Base-by-base conservation (phyloP, 23 tunicate genomes). In the Ascidia mentula region DNA sequence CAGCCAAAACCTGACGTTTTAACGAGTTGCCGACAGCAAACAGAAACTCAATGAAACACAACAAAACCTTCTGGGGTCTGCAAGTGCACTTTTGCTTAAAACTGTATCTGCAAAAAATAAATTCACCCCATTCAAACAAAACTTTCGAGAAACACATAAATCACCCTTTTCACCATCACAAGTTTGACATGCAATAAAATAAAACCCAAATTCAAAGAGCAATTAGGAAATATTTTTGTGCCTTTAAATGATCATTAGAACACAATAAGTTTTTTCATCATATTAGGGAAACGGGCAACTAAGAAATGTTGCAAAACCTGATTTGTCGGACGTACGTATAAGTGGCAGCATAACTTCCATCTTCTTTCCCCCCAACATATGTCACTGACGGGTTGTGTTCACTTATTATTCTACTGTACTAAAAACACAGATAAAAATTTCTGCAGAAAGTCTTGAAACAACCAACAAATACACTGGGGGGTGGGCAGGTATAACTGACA, bases 1-100 rank as follows among this genome's bases (percentile, higher is more conserved):
- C 81, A 32, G 76, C 26, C 18, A 39, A 0, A 37, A 84, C 40
- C 53, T 77, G 88, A 40, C 35, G 80, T 69, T 34, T 40, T 30
- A 76, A 65, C 0, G 88, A 42, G 32, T 33, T 28, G 0, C 39
- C 0, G 61, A 77, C 40, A 9, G 75, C 35, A 1, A 37, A 22
- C 37, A 69, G 36, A 65, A 78, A 35, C 32, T 72, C 36, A 33
- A 26, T 0, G 73, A 53, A 6, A 53, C 12, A 6, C 7, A 5
- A 53, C 28, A 6, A 53, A 53, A 53, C 2, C 24, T 9, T 53
- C 65, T 53, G 22, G 22, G 65, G 65, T 53, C 65, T 53, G 24
- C 65, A 53, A 53, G 24, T 53, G 65, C 65, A 53, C 28, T 53
- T 26, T 9, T 20, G 24, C 65, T 53, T 53, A 53, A 20, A 26